Evolutionary conservation across 2,113 vertebrate genomes (phyloP), one percentile per base, ranked within the genome.

Genomic region (Zosterops borbonicus): DNA sequence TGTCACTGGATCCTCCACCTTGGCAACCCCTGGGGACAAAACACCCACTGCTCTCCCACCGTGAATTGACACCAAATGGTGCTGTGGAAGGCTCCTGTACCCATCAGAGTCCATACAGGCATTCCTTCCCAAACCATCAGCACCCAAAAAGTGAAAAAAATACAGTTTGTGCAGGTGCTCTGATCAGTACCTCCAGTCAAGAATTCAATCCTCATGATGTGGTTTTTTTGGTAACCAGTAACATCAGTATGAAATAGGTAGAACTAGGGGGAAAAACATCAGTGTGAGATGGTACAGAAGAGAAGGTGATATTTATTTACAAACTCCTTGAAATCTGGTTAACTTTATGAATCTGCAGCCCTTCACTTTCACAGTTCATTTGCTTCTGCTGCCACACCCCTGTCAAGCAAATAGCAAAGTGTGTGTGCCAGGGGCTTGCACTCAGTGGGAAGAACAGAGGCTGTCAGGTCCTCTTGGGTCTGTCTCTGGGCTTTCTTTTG

Each of bases 381-480:
- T 31, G 8, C 8, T 46, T 11, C 16, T 9, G 3, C 21, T 76
- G 14, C 58, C n/a, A 37, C 17, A 52, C 2, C 6, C 20, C 50
- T 0, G 0, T 18, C 9, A 41, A 27, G 39, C 0, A 0, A 68
- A 31, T 33, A 63, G 42, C 23, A 18, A 68, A n/a, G 39, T 17
- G 58, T 28, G 5, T 31, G 25, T 3, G 1, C 44, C 76, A 46
- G 33, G 9, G 25, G 6, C 27, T 37, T 28, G 25, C 29, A 28
- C 71, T 78, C 81, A 50, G 28, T 3, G 0, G 44, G 21, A 22
- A 74, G 71, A 33, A 60, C 24, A 59, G 49, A 44, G 70, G 3
- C 35, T 77, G 12, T 9, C 39, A 69, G 15, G 4, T 60, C 20
- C 33, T 64, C 56, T 29, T 1, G 4, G 37, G 6, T 35, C 47